Evolutionary conservation across 1,140 invertebrate genomes (phyloP), one percentile per base, ranked within the genome.

Genomic region (Panagrolaimus sp.): DNA sequence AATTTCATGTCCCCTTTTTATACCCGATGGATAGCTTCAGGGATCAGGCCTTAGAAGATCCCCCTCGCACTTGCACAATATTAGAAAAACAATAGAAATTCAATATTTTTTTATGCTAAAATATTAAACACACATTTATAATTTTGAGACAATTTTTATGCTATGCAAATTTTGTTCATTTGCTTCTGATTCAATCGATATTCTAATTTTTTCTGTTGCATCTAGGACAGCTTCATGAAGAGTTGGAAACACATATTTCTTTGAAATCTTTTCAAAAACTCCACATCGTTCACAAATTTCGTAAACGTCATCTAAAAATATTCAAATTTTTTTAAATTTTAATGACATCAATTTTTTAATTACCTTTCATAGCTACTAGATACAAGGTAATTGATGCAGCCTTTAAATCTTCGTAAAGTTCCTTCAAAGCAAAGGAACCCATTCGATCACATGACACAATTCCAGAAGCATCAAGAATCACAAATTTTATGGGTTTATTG

Each of bases 391-490:
- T 38, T 7, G 31, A 38, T 38, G 31, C 2, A 38, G 7, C 31
- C 7, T 38, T 38, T 38, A 38, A 38, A 38, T 38, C 31, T 38
- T 38, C 31, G 31, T 4, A 38, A 38, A 38, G 31, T 38, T 57
- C 51, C 4, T 57, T 57, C 16, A 57, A 57, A 20, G 51, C 51
- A 20, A 25, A 20, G n/a, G 27, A 20, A 9, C 51, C 51, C 51
- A 57, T 57, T 16, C 27, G 51, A 57, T 57, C 51, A 13, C 20
- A 20, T 57, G 20, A 27, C 4, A 57, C 51, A 27, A 57, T 57
- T 14, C 51, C 51, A 57, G 20, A 25, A 16, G 27, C 51, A 23
- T 57, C n/a, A 27, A 57, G 51, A 57, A 57, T 57, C 9, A 57
- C 8, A 20, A 38, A 38, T 38, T 38, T 38, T 57, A 57, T 57